phyloP scores from a whole-genome alignment of 2,113 vertebrate species.

The Ursus arctos region DNA sequence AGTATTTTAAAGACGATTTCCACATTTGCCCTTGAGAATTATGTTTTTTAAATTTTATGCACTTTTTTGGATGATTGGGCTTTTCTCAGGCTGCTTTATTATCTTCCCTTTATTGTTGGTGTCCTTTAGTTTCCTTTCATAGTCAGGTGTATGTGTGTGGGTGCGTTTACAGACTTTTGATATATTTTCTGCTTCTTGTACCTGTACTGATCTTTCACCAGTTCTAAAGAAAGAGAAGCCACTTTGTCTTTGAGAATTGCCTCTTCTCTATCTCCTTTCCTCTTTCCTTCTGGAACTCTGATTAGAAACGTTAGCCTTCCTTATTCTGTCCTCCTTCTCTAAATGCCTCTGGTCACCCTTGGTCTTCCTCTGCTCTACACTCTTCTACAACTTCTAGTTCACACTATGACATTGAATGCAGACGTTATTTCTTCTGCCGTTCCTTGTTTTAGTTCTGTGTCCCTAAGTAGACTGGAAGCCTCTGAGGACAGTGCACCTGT shows the following conservation, averaged over 20 bases:
- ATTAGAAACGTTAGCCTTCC: neutral
- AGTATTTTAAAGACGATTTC: neutral
- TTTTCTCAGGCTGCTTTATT: neutral
- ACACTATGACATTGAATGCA: neutral
- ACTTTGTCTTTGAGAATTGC: neutral
- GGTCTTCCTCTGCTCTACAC: neutral
- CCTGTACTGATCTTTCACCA: neutral
- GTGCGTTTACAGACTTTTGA: neutral
- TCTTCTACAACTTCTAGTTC: neutral
- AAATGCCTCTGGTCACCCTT: neutral
- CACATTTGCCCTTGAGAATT: constrained; percentile 30
- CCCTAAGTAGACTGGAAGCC: neutral
- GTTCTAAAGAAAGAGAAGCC: neutral
- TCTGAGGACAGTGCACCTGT: neutral
- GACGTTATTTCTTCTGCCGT: neutral
- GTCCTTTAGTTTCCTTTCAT: neutral
- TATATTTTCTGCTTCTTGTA: neutral
- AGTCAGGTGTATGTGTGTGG: neutral
- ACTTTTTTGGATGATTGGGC: neutral
- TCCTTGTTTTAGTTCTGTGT: neutral
- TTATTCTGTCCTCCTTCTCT: neutral
- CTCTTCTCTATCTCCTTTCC: neutral
- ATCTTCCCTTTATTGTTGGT: neutral
- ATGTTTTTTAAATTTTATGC: neutral
- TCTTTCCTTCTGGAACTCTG: neutral